Base-by-base conservation (phyloP, 2,888 invertebrate species). In the Hyalella azteca region DNA sequence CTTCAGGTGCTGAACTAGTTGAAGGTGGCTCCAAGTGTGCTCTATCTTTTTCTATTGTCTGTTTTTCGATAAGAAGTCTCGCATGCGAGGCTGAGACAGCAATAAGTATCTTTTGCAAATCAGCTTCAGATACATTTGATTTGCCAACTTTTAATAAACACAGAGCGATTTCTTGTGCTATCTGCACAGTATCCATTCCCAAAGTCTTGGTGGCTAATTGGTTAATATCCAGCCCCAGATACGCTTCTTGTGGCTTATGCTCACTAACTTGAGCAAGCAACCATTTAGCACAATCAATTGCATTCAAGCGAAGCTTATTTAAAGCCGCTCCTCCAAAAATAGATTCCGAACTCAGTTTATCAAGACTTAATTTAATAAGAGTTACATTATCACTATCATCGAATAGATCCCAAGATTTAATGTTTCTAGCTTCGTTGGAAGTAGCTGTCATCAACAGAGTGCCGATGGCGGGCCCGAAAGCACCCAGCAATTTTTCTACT, bases 321-420 rank as follows among this genome's bases (percentile, higher is more conserved):
- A 87, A 93, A 94, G 73, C n/a, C n/a, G n/a, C n/a, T n/a, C n/a
- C n/a, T n/a, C n/a, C n/a, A n/a, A n/a, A n/a, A n/a, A n/a, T n/a
- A n/a, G n/a, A n/a, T n/a, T n/a, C n/a, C n/a, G n/a, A n/a, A n/a
- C n/a, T n/a, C n/a, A 95, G 89, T 88, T 95, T 95, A 88, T 95
- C 95, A 86, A 94, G 95, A 0, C 93, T 92, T 0, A 94, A 94
- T 89, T 95, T 95, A 84, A 95, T 91, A 85, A 95, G 89, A 0
- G 94, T 93, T 85, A 92, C 91, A 54, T 92, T 90, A 78, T 94
- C 94, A 82, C 84, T 54, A 79, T 92, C 92, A 78, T 91, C 90
- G 0, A 95, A 88, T 54, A 95, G 87, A 81, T 92, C 91, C 85
- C 94, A 77, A 1, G 85, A 93, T 0, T 94, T 92, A 2, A 93